These are phyloP conservation scores for Drosophila pseudoobscura DNA, from an alignment of 1,140 invertebrate species.

Conservation along the genomic window DNA sequence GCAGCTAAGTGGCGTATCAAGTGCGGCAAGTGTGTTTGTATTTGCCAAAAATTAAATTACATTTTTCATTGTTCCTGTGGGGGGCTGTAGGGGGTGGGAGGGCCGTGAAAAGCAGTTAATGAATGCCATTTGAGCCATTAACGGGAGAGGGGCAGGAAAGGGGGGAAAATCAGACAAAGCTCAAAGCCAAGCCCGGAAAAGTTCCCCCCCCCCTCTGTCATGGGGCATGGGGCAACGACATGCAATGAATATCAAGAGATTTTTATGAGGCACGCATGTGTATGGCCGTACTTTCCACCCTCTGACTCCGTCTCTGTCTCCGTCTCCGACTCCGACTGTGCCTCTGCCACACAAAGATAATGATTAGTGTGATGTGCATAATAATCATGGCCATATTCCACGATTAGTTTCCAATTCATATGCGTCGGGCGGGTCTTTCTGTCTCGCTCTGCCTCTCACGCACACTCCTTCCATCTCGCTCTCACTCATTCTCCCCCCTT, in stretches of 20 bases:
- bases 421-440: slow-evolving; percentile 32
- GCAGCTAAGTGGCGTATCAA: slow-evolving; percentile 34
- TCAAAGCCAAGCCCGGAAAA: slow-evolving; percentile 51
- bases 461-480: slow-evolving; percentile 10
- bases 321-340: slow-evolving; percentile 22
- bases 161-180: slow-evolving; percentile 26
- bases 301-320: slow-evolving; percentile 13
- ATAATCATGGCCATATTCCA: slow-evolving; percentile 65
- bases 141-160: not conserved
- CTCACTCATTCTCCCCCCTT: not conserved
- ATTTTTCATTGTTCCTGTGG: slow-evolving; percentile 9
- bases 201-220: slow-evolving; percentile 3
- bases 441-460: not conserved
- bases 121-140: slow-evolving; percentile 50
- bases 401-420: slow-evolving; percentile 79
- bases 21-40: slow-evolving; percentile 30
- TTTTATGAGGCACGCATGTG: slow-evolving; percentile 47
- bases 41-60: slow-evolving; percentile 54
- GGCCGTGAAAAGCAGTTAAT: slow-evolving; percentile 24
- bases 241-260: slow-evolving; percentile 66
- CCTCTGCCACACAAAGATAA: slow-evolving; percentile 51
- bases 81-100: no score
- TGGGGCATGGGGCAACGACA: slow-evolving; percentile 25
- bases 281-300: not conserved
- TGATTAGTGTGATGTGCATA: slow-evolving; percentile 80